Evolutionary conservation across 2,113 vertebrate species (phyloP).

Genomic region (Nycticryphes semicollaris): DNA sequence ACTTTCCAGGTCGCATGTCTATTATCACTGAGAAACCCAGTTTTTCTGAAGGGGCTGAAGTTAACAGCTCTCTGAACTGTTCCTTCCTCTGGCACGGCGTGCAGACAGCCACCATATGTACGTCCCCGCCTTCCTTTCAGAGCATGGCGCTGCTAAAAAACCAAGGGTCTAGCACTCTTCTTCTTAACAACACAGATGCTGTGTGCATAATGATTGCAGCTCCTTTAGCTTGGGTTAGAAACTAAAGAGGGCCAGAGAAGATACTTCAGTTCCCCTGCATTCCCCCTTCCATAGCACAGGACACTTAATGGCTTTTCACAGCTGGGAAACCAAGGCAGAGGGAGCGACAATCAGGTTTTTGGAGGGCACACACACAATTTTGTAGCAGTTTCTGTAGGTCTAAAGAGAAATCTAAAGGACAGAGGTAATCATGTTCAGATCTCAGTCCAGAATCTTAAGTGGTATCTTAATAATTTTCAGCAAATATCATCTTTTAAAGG

Average conservation of each 20-base stretch:
- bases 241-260: background rate
- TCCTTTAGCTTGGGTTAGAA: background rate
- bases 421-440: background rate
- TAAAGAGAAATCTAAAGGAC: background rate
- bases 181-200: constrained; percentile 17
- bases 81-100: background rate
- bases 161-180: constrained; percentile 39
- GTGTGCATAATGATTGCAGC: background rate
- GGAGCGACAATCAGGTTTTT: background rate
- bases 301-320: background rate
- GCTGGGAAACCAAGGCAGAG: background rate
- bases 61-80: constrained; percentile 39
- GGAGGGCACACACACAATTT: background rate
- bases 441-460: background rate
- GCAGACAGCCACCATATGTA: constrained; percentile 37
- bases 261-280: background rate
- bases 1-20: background rate
- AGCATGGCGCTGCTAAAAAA: constrained; percentile 19
- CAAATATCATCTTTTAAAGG: background rate
- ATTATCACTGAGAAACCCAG: background rate
- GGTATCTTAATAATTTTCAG: background rate
- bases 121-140: background rate
- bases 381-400: background rate
- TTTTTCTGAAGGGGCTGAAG: background rate
- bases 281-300: background rate